phyloP scores from a whole-genome alignment of 2,797 vertebrate species.

The Onychomys arenicola region DNA sequence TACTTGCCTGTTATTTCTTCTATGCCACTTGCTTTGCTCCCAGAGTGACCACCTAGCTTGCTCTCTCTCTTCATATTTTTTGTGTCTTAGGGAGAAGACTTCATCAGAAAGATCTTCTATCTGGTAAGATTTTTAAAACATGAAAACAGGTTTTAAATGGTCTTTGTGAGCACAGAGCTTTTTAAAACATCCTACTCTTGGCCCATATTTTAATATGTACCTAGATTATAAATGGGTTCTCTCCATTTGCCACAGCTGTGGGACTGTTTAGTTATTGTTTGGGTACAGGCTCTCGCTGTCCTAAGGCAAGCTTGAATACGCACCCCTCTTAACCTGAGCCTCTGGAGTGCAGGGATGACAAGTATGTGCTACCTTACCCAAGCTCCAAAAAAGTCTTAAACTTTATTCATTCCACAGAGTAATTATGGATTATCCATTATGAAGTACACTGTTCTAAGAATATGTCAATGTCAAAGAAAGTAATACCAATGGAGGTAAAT shows the following conservation, averaged over 20 bases:
- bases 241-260: conserved; percentile 1
- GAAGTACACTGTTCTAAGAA: conserved; percentile 3
- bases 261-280: not conserved
- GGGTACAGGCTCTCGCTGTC: not conserved
- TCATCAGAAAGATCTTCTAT: conserved; percentile 92
- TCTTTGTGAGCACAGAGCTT: not conserved
- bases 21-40: conserved; percentile 90
- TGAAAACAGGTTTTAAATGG: conserved; percentile 22
- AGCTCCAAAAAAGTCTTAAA: not conserved
- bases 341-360: not conserved
- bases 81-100: conserved; percentile 91
- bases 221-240: conserved; percentile 24
- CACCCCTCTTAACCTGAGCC: not conserved
- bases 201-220: not conserved
- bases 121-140: conserved; percentile 84
- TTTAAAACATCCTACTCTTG: not conserved
- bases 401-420: conserved; percentile 3
- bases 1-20: conserved; percentile 91
- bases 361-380: not conserved
- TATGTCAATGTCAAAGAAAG: not conserved
- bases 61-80: conserved; percentile 91
- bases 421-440: conserved; percentile 32
- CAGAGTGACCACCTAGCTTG: conserved; percentile 90
- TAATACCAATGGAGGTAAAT: conserved; percentile 50
- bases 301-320: not conserved